These are phyloP conservation scores for Trichopria drosophilae DNA, from an alignment of 2,888 invertebrate genomes.

Conservation along the genomic window DNA sequence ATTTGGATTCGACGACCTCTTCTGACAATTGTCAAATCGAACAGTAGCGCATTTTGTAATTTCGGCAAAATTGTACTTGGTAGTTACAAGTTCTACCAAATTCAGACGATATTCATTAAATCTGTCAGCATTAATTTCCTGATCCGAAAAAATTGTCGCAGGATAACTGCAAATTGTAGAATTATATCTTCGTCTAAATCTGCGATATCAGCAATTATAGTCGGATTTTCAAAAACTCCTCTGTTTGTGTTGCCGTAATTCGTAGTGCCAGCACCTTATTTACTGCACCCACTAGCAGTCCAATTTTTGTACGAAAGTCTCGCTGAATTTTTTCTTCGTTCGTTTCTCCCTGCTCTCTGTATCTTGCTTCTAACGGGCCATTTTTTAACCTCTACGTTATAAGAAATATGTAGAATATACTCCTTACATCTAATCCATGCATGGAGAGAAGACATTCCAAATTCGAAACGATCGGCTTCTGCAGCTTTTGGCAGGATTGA, in stretches of 20 bases:
- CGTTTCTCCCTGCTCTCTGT: no score
- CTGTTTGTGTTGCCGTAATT: constrained; percentile 4
- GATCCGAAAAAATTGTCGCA: constrained; percentile 6
- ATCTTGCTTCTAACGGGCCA: no score
- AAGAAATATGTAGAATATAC: constrained; percentile 22
- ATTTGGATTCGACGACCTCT: neutral
- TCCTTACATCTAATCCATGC: no score
- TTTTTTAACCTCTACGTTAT: neutral
- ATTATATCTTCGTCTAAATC: neutral
- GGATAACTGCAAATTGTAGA: constrained; percentile 2
- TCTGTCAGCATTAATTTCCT: neutral
- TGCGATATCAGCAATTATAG: constrained; percentile 4
- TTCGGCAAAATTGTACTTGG: neutral
- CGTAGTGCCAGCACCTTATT: neutral
- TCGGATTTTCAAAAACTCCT: constrained; percentile 11
- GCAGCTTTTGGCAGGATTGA: constrained; percentile 8
- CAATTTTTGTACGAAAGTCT: no score
- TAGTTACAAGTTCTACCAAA: neutral
- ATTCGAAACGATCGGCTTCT: constrained; percentile 30
- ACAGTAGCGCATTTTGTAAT: neutral
- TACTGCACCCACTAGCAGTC: no score
- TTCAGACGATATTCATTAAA: neutral
- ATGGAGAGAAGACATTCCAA: constrained; percentile 32
- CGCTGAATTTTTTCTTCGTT: no score
- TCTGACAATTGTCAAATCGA: constrained; percentile 8